Base-by-base conservation (phyloP, 2,888 invertebrate genomes). In the Trichacis sp. region DNA sequence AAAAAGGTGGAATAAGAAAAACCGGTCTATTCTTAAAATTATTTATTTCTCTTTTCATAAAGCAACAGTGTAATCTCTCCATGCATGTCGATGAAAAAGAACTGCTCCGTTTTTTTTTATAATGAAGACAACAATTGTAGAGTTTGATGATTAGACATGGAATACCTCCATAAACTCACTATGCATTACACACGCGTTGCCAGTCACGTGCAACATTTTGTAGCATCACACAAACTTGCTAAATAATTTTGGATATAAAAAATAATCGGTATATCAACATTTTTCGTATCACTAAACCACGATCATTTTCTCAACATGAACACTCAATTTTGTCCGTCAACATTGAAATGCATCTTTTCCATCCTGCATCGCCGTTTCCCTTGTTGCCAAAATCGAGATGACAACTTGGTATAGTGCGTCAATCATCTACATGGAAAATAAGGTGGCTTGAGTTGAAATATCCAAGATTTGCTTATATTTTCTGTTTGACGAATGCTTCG, bases 1-100 rank as follows among this genome's bases (percentile, higher is more conserved):
- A 24, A 95, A 96, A n/a, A 12, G n/a, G n/a, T 36, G 36, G 36
- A 36, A 9, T 5, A 36, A 36, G 9, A 2, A 36, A 3, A 36
- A 12, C 3, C 9, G 3, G 9, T 2, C n/a, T 45, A n/a, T 45
- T 45, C 20, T 20, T 19, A 46, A 24, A 46, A 46, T 29, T 24
- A 64, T 47, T 51, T 47, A 47, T 49, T 48, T 53, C 68, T 51
- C 59, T 70, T 71, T 64, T 71, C 52, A 66, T 63, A 49, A 73
- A 71, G 68, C 70, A 71, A 72, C 70, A 68, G 57, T 59, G 67
- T 66, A 50, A 63, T 30, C 38, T 64, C 56, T 51, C 51, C 63
- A 52, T 64, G 68, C 61, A 68, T 60, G 58, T 64, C 49, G 43
- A 64, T 70, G 33, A 50, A 19, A 46, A 20, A 12, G 12, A 30